Evolutionary conservation across 1,140 invertebrate species (phyloP).

Genomic region (Nixonia krombeini): DNA sequence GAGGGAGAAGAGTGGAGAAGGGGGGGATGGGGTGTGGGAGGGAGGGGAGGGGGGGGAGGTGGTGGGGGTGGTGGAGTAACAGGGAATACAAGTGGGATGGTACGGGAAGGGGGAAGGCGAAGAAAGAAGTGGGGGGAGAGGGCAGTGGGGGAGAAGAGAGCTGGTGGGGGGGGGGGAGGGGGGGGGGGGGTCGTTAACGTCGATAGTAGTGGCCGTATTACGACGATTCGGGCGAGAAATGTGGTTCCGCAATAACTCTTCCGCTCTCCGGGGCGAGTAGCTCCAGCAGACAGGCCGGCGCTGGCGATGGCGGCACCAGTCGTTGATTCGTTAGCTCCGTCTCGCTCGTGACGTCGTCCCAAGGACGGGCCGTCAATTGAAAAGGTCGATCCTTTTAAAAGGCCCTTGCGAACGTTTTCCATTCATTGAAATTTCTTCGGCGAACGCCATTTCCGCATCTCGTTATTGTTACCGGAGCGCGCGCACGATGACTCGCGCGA

Average conservation of each 20-base stretch:
- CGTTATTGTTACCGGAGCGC: conserved; percentile 48
- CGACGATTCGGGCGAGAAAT: neutral
- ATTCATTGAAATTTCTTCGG: conserved; percentile 68
- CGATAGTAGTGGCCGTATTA: too few relatives aligned
- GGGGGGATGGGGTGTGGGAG: too few relatives aligned
- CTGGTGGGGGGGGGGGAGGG: too few relatives aligned
- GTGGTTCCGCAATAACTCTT: neutral
- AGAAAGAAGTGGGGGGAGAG: too few relatives aligned
- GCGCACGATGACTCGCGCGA: conserved; percentile 36
- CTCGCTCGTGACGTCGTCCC: conserved; percentile 35
- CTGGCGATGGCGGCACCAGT: conserved; percentile 45
- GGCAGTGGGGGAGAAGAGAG: too few relatives aligned
- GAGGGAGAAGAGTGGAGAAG: too few relatives aligned
- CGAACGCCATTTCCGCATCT: conserved; percentile 53
- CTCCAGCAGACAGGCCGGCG: conserved; percentile 24
- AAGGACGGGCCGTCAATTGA: conserved; percentile 68
- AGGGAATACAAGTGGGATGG: too few relatives aligned
- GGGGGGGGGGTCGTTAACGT: too few relatives aligned
- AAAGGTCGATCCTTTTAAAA: conserved; percentile 70
- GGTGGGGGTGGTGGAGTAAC: too few relatives aligned
- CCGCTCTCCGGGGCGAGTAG: neutral
- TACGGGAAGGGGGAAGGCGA: too few relatives aligned
- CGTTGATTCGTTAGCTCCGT: conserved; percentile 16
- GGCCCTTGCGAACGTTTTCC: conserved; percentile 61
- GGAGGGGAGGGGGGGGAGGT: too few relatives aligned